A percentile compares a stretch with the other conserved stretches of the same genome.
Conservation (phyloP, 2,797 vertebrate genomes). For the Philypnodon macrostomus region DNA sequence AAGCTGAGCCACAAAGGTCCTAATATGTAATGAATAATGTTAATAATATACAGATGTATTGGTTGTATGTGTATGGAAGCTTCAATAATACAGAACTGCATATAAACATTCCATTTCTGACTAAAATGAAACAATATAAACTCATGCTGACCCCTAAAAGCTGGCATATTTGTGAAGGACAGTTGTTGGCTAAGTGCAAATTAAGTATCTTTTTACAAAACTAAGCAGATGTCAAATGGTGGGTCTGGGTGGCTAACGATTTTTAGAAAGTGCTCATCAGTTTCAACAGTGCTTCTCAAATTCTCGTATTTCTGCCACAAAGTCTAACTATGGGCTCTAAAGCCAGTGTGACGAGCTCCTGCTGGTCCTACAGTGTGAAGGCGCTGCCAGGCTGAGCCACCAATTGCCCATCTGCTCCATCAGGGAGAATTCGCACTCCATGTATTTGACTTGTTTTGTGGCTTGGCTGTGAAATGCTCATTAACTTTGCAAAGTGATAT, state of each 20-base stretch:
- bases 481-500: slow-evolving; percentile 60
- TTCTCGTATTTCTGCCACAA: slow-evolving; percentile 43
- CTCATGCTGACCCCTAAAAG: slow-evolving; percentile 17
- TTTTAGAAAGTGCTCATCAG: slow-evolving; percentile 46
- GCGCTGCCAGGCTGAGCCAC: slow-evolving; percentile 71
- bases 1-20: too few species aligned
- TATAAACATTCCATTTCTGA: too few species aligned
- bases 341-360: slow-evolving; percentile 57
- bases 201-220: slow-evolving; percentile 34
- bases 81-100: too few species aligned
- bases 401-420: slow-evolving; percentile 74
- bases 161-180: slow-evolving; percentile 46
- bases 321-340: slow-evolving; percentile 48
- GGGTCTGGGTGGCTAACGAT: slow-evolving; percentile 36
- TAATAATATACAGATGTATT: too few species aligned
- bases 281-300: slow-evolving; percentile 49
- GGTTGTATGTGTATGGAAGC: too few species aligned
- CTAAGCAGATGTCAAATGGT: slow-evolving; percentile 68
- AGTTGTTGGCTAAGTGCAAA: slow-evolving; percentile 31
- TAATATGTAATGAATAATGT: too few species aligned
- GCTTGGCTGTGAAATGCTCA: slow-evolving; percentile 56
- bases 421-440: slow-evolving; percentile 64
- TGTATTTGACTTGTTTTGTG: slow-evolving; percentile 65
- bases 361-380: slow-evolving; percentile 64
- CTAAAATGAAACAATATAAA: slow-evolving; percentile 8